A percentile compares a stretch with the other conserved stretches of the same genome.
These are phyloP conservation scores for Parascotia fuliginaria DNA, from an alignment of 2,888 invertebrate genomes.

Conservation along the genomic window DNA sequence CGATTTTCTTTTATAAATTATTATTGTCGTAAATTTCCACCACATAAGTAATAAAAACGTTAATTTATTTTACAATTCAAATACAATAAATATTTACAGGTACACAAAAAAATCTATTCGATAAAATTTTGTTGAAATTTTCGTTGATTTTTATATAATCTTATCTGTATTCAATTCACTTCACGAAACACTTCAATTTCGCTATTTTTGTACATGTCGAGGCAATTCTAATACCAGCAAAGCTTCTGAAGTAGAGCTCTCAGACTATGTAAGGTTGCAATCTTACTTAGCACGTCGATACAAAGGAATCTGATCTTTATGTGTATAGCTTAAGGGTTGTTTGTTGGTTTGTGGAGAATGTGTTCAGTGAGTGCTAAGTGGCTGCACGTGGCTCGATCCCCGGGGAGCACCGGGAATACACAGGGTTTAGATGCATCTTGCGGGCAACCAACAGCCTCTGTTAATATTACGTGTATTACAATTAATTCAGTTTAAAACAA, in stretches of 20 bases:
- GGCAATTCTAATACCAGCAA: slow-evolving; percentile 77
- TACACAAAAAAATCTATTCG: slow-evolving; percentile 29
- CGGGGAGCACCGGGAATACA: slow-evolving; percentile 66
- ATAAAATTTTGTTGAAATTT: slow-evolving; percentile 35
- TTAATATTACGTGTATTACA: slow-evolving; percentile 75
- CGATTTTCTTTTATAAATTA: slow-evolving; percentile 47
- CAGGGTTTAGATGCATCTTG: slow-evolving; percentile 78
- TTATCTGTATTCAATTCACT: slow-evolving; percentile 68
- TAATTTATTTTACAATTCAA: slow-evolving; percentile 47
- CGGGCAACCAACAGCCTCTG: slow-evolving; percentile 68
- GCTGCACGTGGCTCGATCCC: slow-evolving; percentile 76
- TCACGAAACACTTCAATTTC: slow-evolving; percentile 71
- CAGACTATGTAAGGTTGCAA: slow-evolving; percentile 71
- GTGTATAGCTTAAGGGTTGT: slow-evolving; percentile 48
- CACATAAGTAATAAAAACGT: slow-evolving; percentile 45
- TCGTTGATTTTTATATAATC: slow-evolving; percentile 52
- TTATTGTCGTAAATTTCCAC: slow-evolving; percentile 50
- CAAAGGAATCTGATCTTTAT: slow-evolving; percentile 70
- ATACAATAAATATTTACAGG: slow-evolving; percentile 37
- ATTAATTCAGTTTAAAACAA: slow-evolving; percentile 71
- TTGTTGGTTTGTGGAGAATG: slow-evolving; percentile 57
- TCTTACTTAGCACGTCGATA: slow-evolving; percentile 55
- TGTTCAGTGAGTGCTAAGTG: slow-evolving; percentile 77
- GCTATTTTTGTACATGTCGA: slow-evolving; percentile 79
- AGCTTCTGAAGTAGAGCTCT: slow-evolving; percentile 77